Base-by-base conservation (phyloP, 2,888 invertebrate species). In the Oscheius onirici region DNA sequence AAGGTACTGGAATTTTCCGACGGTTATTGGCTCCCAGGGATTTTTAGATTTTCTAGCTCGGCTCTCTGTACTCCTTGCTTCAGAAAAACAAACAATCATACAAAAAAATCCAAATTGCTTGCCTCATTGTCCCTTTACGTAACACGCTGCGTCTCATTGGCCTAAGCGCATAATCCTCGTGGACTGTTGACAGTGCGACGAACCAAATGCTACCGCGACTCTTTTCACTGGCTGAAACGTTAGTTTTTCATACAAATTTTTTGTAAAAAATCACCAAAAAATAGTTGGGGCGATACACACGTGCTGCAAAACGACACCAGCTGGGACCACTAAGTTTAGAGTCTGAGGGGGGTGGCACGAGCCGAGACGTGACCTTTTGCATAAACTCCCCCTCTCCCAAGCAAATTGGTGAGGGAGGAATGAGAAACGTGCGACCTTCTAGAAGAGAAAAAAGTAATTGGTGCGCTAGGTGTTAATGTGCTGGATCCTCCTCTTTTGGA, bases 231-330 rank as follows among this genome's bases (percentile, higher is more conserved):
- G 8, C 28, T 28, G 55, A 55, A 28, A 41, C 58, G 58, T 58
- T n/a, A 58, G 58, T 58, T 40, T 6, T 10, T 17, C 0, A 24
- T 8, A 26, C 1, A 55, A 55, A 34, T 6, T 34, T 34, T 34
- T 8, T 34, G n/a, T n/a, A 17, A 20, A 40, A 41, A 43, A 41
- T 43, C 15, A n/a, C 34, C 41, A 52, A n/a, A 43, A 58, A 20
- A 2, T 17, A 5, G 15, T 8, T 5, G n/a, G 40, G 15, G 34
- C 10, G 34, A 58, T 44, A 61, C 43, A 63, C 63, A 49, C 49
- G 63, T 63, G 63, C 43, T 49, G 49, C 63, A 46, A 63, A 63
- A 28, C 46, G 63, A 49, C 28, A 11, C 49, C 63, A 63, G 63
- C 63, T 63, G 63, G 46, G 46, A 28, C 63, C 34, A 34, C 34